Conservation (phyloP, 2,888 invertebrate species). For the Andrena minutula region DNA sequence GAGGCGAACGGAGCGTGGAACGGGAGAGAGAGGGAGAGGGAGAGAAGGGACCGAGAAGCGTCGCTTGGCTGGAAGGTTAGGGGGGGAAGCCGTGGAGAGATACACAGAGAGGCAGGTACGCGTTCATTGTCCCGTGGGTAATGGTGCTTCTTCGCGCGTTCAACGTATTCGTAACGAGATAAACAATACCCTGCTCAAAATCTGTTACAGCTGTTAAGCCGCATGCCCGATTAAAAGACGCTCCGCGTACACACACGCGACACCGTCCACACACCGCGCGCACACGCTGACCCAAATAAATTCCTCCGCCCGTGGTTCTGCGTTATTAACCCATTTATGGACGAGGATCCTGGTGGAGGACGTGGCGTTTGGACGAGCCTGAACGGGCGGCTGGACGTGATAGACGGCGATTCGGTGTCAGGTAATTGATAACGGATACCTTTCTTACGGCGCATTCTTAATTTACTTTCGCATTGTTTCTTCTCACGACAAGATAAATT, state of each 20-base stretch:
- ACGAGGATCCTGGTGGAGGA: background rate
- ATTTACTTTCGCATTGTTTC: too few species aligned
- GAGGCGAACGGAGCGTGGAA: constrained; percentile 1
- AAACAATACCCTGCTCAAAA: constrained; percentile 62
- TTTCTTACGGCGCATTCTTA: too few species aligned
- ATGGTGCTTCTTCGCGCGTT: constrained; percentile 66
- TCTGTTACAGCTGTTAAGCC: constrained; percentile 57
- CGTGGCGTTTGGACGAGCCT: background rate
- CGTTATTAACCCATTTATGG: constrained; percentile 34
- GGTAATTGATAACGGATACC: too few species aligned
- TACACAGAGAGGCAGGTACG: constrained; percentile 48
- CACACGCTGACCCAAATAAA: constrained; percentile 63
- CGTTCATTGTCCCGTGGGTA: constrained; percentile 67
- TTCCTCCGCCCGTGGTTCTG: constrained; percentile 38
- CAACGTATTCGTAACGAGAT: constrained; percentile 68
- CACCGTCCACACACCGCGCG: background rate
- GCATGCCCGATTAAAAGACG: constrained; percentile 57
- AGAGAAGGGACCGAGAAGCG: background rate
- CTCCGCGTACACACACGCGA: constrained; percentile 36
- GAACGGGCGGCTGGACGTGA: background rate
- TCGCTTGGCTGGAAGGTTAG: background rate
- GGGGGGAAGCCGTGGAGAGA: constrained; percentile 32
- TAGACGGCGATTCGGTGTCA: background rate
- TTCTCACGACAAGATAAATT: too few species aligned
- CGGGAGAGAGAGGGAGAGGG: background rate